Evolutionary conservation across 2,888 invertebrate species (phyloP).

Genomic region (Drosophila leonis): DNA sequence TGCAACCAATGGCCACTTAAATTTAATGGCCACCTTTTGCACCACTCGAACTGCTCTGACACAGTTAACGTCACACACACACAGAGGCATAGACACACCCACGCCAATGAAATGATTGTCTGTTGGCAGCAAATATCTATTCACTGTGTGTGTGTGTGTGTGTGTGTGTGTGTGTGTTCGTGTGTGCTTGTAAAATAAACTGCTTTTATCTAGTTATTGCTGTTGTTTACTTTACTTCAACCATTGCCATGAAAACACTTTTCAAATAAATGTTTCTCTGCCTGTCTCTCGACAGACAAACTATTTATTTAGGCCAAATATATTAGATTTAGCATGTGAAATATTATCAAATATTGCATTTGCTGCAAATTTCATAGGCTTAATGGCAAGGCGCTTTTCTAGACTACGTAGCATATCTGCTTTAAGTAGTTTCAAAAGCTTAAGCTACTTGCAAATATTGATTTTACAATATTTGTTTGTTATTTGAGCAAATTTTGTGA

Average conservation of each 20-base stretch:
- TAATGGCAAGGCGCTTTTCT: slow-evolving; percentile 28
- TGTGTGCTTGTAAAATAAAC: slow-evolving; percentile 52
- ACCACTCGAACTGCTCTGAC: slow-evolving; percentile 24
- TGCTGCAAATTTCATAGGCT: slow-evolving; percentile 21
- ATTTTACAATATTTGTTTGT: neutral
- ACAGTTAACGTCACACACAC: slow-evolving; percentile 17
- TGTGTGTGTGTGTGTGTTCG: slow-evolving; percentile 15
- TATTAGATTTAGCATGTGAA: slow-evolving; percentile 34
- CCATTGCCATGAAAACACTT: slow-evolving; percentile 27
- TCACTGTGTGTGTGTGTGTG: neutral
- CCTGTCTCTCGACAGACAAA: slow-evolving; percentile 10
- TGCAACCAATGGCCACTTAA: slow-evolving; percentile 36
- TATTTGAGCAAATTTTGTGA: neutral
- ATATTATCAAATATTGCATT: slow-evolving; percentile 49
- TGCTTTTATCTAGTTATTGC: slow-evolving; percentile 59
- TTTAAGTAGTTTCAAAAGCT: slow-evolving; percentile 8
- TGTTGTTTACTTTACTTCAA: slow-evolving; percentile 16
- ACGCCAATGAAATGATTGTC: slow-evolving; percentile 19
- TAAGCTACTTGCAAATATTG: slow-evolving; percentile 3
- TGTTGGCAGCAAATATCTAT: slow-evolving; percentile 8
- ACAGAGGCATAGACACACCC: neutral
- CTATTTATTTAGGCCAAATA: slow-evolving; percentile 61
- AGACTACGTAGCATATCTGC: neutral
- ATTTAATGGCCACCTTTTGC: slow-evolving; percentile 43
- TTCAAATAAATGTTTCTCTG: slow-evolving; percentile 16